Evolutionary conservation across 1,140 invertebrate species (phyloP).

Genomic region (Bombus polaris): DNA sequence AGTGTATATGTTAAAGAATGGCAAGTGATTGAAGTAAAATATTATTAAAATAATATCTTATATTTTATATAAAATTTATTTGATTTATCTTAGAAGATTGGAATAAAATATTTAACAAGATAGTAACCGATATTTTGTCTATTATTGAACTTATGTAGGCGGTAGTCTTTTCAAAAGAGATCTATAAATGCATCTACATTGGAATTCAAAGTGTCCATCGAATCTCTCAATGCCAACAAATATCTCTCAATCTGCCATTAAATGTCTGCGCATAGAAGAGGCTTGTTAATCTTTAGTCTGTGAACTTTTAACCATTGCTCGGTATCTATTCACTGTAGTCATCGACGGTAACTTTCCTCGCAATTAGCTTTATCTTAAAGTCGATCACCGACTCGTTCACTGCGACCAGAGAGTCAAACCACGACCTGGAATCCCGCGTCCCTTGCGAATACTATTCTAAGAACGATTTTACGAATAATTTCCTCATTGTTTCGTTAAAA

Average conservation of each 20-base stretch:
- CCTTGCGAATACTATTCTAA: neutral
- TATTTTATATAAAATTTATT: neutral
- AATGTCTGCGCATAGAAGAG: neutral
- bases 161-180: neutral
- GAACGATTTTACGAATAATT: neutral
- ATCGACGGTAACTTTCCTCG: neutral
- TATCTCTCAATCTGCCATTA: neutral
- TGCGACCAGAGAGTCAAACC: neutral
- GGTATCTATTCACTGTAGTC: neutral
- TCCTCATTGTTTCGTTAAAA: neutral
- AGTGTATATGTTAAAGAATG: too few species aligned
- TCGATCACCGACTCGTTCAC: neutral
- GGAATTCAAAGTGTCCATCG: neutral
- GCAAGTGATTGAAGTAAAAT: too few species aligned
- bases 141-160: neutral
- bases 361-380: constrained; percentile 18
- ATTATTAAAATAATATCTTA: neutral
- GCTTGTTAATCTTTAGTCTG: constrained; percentile 12
- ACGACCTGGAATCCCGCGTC: neutral
- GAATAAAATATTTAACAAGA: neutral
- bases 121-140: neutral
- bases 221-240: neutral
- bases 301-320: constrained; percentile 16
- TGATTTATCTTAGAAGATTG: too few species aligned
- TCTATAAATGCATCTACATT: neutral